Percentiles rank a stretch among this genome's conserved stretches.
phyloP scores from a whole-genome alignment of 2,888 invertebrate genomes.

The Tuta absoluta region DNA sequence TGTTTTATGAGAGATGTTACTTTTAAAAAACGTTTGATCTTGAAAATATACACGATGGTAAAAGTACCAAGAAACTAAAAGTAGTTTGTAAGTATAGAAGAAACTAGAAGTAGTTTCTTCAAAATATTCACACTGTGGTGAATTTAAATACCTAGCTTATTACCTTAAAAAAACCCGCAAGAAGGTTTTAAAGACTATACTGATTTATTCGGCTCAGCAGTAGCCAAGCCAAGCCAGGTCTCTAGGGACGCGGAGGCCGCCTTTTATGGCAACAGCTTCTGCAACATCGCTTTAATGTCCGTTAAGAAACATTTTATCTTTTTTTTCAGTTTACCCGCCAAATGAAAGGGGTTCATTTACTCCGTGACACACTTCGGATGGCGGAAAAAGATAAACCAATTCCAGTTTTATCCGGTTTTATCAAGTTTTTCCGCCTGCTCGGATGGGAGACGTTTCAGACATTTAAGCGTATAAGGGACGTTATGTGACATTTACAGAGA shows the following conservation, averaged over 20 bases:
- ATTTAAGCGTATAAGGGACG: constrained; percentile 26
- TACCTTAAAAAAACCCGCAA: too few species aligned
- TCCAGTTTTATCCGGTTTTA: constrained; percentile 63
- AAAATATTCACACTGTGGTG: too few species aligned
- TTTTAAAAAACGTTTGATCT: too few species aligned
- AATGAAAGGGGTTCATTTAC: constrained; percentile 74
- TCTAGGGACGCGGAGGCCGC: constrained; percentile 56
- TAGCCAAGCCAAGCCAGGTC: constrained; percentile 47
- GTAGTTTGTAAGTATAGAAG: too few species aligned
- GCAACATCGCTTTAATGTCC: constrained; percentile 73
- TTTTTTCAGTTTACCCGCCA: constrained; percentile 69
- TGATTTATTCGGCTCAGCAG: constrained; percentile 66
- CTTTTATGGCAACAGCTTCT: constrained; percentile 64
- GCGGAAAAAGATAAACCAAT: constrained; percentile 65
- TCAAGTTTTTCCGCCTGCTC: constrained; percentile 58
- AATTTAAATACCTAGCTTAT: too few species aligned
- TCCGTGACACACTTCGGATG: constrained; percentile 71
- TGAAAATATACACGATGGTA: too few species aligned
- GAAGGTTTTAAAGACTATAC: constrained; percentile 47
- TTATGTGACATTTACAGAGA: constrained; percentile 47
- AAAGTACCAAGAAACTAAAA: too few species aligned
- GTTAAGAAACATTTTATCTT: constrained; percentile 77
- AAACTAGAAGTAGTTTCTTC: too few species aligned
- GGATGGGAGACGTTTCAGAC: constrained; percentile 41
- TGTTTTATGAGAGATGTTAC: too few species aligned